These are phyloP conservation scores for Sitta europaea DNA, from an alignment of 2,113 vertebrate genomes.

Conservation along the genomic window DNA sequence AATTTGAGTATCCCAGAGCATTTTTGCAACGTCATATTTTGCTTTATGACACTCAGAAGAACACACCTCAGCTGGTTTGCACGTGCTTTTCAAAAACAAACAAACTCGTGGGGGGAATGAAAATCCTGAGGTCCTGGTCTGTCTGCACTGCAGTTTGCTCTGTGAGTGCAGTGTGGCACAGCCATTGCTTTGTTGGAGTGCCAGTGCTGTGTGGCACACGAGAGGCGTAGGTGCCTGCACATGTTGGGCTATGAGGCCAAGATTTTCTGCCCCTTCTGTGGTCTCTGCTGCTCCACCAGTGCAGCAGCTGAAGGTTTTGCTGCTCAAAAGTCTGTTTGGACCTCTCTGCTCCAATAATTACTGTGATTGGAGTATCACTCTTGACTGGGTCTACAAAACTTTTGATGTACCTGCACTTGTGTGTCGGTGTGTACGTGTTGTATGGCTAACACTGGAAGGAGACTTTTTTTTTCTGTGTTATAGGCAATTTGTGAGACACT, in stretches of 20 bases:
- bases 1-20: not conserved
- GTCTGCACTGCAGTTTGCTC: not conserved
- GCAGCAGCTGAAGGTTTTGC: not conserved
- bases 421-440: not conserved
- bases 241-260: fast-evolving
- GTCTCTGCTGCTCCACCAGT: not conserved
- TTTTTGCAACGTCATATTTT: not conserved
- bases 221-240: fast-evolving
- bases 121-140: not conserved
- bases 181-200: not conserved
- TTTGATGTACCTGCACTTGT: not conserved
- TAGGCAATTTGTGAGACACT: slow-evolving; percentile 80
- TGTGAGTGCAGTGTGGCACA: not conserved
- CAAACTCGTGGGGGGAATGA: not conserved
- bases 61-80: not conserved
- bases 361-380: not conserved
- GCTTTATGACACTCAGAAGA: not conserved
- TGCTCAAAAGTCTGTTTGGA: not conserved
- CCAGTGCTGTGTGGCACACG: fast-evolving
- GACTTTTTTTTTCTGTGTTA: not conserved
- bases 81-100: not conserved
- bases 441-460: not conserved
- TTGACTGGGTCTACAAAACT: not conserved
- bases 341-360: not conserved
- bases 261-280: not conserved